Percentiles rank a stretch among this genome's conserved stretches.
Evolutionary conservation across 1,140 invertebrate genomes (phyloP).

Genomic region (Nautilus pompilius): DNA sequence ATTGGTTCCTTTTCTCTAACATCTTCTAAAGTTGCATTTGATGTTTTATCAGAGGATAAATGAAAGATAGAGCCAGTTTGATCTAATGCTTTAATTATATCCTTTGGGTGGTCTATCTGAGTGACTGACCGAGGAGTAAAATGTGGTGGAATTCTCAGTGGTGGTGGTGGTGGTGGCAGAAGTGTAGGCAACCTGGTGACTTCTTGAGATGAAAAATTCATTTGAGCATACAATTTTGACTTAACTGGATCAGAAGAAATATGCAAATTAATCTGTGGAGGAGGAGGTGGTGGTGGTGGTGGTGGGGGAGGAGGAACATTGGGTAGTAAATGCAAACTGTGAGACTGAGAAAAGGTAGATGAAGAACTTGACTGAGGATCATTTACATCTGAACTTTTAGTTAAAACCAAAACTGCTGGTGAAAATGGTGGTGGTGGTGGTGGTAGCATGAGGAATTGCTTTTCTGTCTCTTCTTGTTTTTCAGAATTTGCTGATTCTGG

Average conservation of each 20-base stretch:
- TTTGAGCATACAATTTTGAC: no score
- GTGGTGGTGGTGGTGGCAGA: neutral
- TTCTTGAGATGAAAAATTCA: neutral
- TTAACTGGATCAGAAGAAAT: no score
- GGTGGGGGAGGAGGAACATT: neutral
- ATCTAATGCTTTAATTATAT: no score
- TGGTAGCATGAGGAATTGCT: no score
- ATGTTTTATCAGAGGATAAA: neutral
- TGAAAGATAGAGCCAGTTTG: no score
- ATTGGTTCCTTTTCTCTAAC: slow-evolving; percentile 10
- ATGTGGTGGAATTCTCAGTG: neutral
- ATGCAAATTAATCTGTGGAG: neutral
- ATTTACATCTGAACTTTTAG: no score
- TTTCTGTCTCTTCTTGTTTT: no score
- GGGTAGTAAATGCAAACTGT: neutral
- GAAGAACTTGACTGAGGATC: no score
- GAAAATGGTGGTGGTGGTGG: no score
- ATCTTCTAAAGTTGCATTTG: neutral
- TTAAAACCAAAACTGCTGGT: no score
- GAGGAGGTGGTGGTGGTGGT: slow-evolving; percentile 1
- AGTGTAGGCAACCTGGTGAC: neutral
- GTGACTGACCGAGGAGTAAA: neutral
- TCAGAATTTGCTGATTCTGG: no score
- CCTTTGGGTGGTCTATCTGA: neutral
- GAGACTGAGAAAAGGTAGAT: no score